Conservation (phyloP, 53 echinoderm and acorn worm genomes). For the Zoroaster sp. region DNA sequence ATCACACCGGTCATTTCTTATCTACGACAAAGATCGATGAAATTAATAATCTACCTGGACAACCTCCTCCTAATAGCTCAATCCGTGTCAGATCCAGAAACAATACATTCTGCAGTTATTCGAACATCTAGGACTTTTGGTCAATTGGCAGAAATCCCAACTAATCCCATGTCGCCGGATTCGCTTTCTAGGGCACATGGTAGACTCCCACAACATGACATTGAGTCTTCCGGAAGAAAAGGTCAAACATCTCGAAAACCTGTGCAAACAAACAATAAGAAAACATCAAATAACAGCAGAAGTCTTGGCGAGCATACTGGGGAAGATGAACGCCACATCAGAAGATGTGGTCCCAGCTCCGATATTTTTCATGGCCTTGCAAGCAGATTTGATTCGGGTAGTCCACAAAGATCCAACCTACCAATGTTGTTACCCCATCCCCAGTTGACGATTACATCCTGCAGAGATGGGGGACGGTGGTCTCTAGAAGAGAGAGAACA, state of each 20-base stretch:
- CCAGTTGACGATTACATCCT: too few species aligned
- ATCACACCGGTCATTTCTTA: slow-evolving; percentile 13
- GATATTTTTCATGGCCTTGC: slow-evolving; percentile 22
- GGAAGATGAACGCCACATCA: too few species aligned
- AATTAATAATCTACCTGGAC: too few species aligned
- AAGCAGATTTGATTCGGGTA: slow-evolving; percentile 5
- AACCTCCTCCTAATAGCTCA: too few species aligned
- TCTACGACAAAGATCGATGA: too few species aligned
- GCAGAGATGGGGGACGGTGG: too few species aligned
- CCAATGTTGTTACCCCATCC: too few species aligned
- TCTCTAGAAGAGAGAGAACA: too few species aligned
- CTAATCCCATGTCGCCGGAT: slow-evolving; percentile 18
- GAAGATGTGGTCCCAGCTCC: too few species aligned
- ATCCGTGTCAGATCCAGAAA: background rate
- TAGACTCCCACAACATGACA: slow-evolving; percentile 28
- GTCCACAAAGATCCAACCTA: slow-evolving; percentile 31
- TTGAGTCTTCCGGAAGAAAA: slow-evolving; percentile 45
- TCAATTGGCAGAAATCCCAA: slow-evolving; percentile 44
- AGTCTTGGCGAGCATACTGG: slow-evolving; percentile 1
- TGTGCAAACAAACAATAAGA: slow-evolving; percentile 7
- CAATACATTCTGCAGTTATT: slow-evolving; percentile 27
- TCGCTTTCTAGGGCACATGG: slow-evolving; percentile 26
- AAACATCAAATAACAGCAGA: background rate
- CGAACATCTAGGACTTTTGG: background rate
- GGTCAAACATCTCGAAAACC: background rate